Base-by-base conservation (phyloP, 2,888 invertebrate species). In the Andrena bucephala region DNA sequence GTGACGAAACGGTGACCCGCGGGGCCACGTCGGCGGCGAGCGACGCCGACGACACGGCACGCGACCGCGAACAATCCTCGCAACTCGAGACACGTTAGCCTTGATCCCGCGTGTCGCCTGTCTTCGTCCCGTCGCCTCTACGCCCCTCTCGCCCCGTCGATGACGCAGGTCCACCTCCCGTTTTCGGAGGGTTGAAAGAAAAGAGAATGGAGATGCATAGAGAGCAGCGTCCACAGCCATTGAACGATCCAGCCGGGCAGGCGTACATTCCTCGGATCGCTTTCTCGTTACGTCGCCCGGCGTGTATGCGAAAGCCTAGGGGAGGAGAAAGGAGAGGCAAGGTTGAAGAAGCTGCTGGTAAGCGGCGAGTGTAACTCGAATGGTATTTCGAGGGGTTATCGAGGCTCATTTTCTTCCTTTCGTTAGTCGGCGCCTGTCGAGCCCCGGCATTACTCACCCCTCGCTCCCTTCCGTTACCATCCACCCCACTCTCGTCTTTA, bases 11-110 rank as follows among this genome's bases (percentile, higher is more conserved):
- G n/a, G 8, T 3, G 31, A 63, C 29, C 59, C 20, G 8, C n/a
- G 31, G 60, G 8, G 42, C 27, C 10, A 50, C 72, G 60, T n/a
- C 16, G 62, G 29, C 66, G 42, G 13, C 42, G 72, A 63, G 24
- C 42, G 74, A 75, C 65, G 60, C 57, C 72, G 69, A 72, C 84
- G 90, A 88, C 85, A 88, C 85, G 91, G 85, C 85, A 72, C 85
- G 77, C 88, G 90, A 86, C 81, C 84, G 81, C 78, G 88, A 85
- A 91, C 90, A 91, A 91, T 91, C 77, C 87, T 78, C 68, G 89
- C 68, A 89, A 89, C 86, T 83, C 77, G 88, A 90, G 85, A 90
- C 89, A 68, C 85, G 81, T 83, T 85, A 88, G 88, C 90, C 89
- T 90, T 88, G 90, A 86, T 84, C 84, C 65, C 65, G 69, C 68